Conservation (phyloP, 2,888 invertebrate genomes). For the Brenthis hecate region DNA sequence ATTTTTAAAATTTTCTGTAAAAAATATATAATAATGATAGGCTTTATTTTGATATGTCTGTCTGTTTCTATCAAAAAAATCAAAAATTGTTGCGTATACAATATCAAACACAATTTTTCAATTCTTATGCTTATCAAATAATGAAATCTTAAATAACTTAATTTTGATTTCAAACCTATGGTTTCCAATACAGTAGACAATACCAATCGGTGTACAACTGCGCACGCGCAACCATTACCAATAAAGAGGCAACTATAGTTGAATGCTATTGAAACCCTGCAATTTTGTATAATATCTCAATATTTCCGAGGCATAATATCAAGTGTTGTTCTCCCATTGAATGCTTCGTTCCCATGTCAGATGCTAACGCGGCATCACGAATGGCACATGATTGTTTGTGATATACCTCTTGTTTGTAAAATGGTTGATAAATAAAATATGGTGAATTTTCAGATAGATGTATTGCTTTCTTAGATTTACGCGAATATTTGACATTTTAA, state of each 20-base stretch:
- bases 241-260: too few species aligned
- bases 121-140: not conserved
- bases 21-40: too few species aligned
- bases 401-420: not conserved
- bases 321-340: not conserved
- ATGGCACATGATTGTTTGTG: not conserved
- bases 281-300: constrained; percentile 8
- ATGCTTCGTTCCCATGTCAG: constrained; percentile 4
- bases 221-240: too few species aligned
- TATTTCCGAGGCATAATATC: constrained; percentile 5
- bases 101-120: not conserved
- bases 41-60: not conserved
- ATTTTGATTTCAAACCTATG: too few species aligned
- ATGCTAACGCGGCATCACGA: constrained; percentile 13
- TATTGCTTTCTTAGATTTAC: too few species aligned
- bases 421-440: not conserved
- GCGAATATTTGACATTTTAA: too few species aligned
- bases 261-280: not conserved
- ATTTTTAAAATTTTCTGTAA: too few species aligned
- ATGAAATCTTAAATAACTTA: too few species aligned
- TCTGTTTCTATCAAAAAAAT: not conserved
- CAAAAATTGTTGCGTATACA: not conserved
- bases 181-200: too few species aligned
- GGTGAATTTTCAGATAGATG: too few species aligned
- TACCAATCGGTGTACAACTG: too few species aligned